Evolutionary conservation across 2,113 vertebrate genomes (phyloP), one percentile per base, ranked within the genome.

Genomic region (Catharus minimus): DNA sequence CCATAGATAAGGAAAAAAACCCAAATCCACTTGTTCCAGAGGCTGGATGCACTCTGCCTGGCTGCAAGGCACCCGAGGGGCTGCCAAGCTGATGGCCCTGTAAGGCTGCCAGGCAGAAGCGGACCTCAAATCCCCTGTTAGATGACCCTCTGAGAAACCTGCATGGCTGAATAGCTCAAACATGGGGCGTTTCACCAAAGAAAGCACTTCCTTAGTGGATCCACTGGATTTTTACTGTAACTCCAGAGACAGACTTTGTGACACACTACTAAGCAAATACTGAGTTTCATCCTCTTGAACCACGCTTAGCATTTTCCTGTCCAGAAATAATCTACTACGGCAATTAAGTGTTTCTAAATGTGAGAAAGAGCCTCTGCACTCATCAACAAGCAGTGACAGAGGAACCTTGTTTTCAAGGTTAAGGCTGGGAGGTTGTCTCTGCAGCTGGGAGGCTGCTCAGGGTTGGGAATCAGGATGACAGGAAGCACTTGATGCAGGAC

Each of bases 171-270:
- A 60, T 36, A 60, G 73, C 46, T 82, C 66, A n/a, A 78, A 47
- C 38, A 67, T 0, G 7, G 74, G 23, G 13, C 6, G 3, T 76
- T 84, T 69, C 79, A 30, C 55, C 71, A 55, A 84, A 66, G 47
- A 73, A 88, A 58, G 47, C 6, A 1, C 72, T 76, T 89, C 57
- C 57, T 90, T 68, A 72, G 41, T 36, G 62, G 58, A 87, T 61
- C 44, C 83, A 88, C 75, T 93, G 93, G 75, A 88, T 91, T 88
- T 73, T 79, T 66, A 61, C 78, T 71, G 47, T 41, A 87, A 81
- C 65, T 83, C 72, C 57, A 84, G 39, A 88, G 72, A 71, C 0
- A 52, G 65, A 52, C 75, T 75, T 58, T 92, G 38, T 38, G 71
- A 82, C 32, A 66, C 0, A 1, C 82, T 92, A 73, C 78, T 65